Percentiles rank a stretch among this genome's conserved stretches.
Evolutionary conservation across 1,140 invertebrate genomes (phyloP).

Genomic region (Calliphora vicina): DNA sequence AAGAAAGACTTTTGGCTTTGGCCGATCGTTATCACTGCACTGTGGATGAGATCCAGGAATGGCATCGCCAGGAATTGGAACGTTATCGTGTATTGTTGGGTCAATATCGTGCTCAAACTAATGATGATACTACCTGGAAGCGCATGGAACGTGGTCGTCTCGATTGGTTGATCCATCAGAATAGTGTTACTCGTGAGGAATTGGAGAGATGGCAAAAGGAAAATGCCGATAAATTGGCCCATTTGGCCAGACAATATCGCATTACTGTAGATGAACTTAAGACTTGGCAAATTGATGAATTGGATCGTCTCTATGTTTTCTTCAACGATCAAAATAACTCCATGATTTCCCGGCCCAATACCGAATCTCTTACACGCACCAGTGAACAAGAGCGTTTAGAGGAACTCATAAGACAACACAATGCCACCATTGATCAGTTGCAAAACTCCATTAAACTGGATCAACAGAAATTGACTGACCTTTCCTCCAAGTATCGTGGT

Average conservation of each 20-base stretch:
- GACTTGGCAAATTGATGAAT: conserved; percentile 54
- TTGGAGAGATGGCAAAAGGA: conserved; percentile 57
- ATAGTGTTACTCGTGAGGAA: conserved; percentile 49
- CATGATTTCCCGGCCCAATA: conserved; percentile 40
- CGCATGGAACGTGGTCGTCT: conserved; percentile 52
- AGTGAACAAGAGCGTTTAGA: conserved; percentile 53
- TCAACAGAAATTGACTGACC: conserved; percentile 53
- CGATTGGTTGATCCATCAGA: conserved; percentile 59
- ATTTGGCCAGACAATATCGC: conserved; percentile 46
- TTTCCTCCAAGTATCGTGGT: conserved; percentile 55
- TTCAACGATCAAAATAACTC: conserved; percentile 54
- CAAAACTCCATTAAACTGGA: conserved; percentile 53
- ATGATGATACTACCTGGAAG: conserved; percentile 51
- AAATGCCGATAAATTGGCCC: conserved; percentile 47
- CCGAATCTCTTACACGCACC: conserved; percentile 38
- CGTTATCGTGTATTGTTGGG: conserved; percentile 48
- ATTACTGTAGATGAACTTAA: conserved; percentile 48
- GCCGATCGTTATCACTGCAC: conserved; percentile 50
- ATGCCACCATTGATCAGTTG: conserved; percentile 50
- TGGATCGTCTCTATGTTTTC: conserved; percentile 48
- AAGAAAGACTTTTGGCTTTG: conserved; percentile 52
- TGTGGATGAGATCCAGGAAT: conserved; percentile 49
- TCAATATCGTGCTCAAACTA: conserved; percentile 51
- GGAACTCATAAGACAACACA: conserved; percentile 55
- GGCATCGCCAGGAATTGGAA: conserved; percentile 54